Percentiles rank a stretch among this genome's conserved stretches.
phyloP scores from a whole-genome alignment of 2,888 invertebrate genomes.

The Xestia ashworthii region DNA sequence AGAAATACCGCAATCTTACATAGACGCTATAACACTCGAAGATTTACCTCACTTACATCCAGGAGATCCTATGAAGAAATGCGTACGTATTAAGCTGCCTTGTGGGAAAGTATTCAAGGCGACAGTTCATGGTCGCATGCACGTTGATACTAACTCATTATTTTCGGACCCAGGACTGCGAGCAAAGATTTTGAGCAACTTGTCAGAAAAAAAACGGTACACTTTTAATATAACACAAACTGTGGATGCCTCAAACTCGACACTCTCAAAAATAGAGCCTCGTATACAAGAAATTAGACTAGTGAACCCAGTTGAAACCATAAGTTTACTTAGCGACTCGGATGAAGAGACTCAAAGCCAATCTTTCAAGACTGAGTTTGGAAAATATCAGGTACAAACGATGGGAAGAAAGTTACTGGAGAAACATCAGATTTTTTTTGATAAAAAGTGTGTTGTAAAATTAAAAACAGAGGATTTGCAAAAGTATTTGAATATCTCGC shows the following conservation, averaged over 20 bases:
- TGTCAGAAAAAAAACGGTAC: slow-evolving; percentile 72
- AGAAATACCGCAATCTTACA: slow-evolving; percentile 60
- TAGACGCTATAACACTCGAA: slow-evolving; percentile 73
- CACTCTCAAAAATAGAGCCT: slow-evolving; percentile 66
- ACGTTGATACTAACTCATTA: slow-evolving; percentile 75
- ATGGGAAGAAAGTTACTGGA: slow-evolving; percentile 67
- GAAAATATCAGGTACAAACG: slow-evolving; percentile 72
- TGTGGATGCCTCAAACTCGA: slow-evolving; percentile 53
- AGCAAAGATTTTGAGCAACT: slow-evolving; percentile 72
- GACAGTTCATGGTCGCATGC: slow-evolving; percentile 77
- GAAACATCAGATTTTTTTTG: slow-evolving; percentile 78
- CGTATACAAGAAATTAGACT: slow-evolving; percentile 67
- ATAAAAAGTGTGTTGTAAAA: slow-evolving; percentile 76
- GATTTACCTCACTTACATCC: slow-evolving; percentile 67
- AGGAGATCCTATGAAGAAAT: slow-evolving; percentile 71
- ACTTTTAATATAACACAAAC: slow-evolving; percentile 80
- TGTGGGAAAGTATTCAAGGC: slow-evolving; percentile 81
- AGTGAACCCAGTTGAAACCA: slow-evolving; percentile 73
- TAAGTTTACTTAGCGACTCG: slow-evolving; percentile 85
- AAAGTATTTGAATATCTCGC: slow-evolving; percentile 12
- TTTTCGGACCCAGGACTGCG: slow-evolving; percentile 78
- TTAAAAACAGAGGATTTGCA: slow-evolving; percentile 65
- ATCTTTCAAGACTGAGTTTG: slow-evolving; percentile 79
- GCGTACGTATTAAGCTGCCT: slow-evolving; percentile 77
- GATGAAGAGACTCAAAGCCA: slow-evolving; percentile 72